A percentile compares a stretch with the other conserved stretches of the same genome.
phyloP scores from a whole-genome alignment of 2,797 vertebrate genomes.

The Tolypeutes matacus region DNA sequence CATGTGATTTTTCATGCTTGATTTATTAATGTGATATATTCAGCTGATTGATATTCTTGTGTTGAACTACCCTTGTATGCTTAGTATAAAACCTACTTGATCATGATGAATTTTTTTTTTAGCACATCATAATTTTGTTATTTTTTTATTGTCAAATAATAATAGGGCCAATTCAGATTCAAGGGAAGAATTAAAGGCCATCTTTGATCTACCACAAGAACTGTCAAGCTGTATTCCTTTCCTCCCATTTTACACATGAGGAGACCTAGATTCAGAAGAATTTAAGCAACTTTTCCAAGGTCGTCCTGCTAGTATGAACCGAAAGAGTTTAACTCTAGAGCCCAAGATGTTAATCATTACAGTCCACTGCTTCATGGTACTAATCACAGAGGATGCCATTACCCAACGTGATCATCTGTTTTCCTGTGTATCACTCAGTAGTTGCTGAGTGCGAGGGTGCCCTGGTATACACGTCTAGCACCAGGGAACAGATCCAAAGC shows the following conservation, averaged over 20 bases:
- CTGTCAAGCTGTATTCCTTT: not conserved
- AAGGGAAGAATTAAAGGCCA: slow-evolving; percentile 32
- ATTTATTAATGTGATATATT: no score
- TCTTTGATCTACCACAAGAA: slow-evolving; percentile 43
- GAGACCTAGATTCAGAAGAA: slow-evolving; percentile 40
- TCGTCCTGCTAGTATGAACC: not conserved
- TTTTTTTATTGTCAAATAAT: no score
- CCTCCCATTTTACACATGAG: slow-evolving; percentile 29
- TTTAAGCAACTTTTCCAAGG: slow-evolving; percentile 13
- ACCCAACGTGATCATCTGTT: not conserved
- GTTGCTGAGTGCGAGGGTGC: not conserved
- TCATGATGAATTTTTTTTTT: no score
- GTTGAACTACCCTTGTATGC: no score
- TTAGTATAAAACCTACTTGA: no score
- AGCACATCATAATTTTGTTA: not conserved
- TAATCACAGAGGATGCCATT: not conserved
- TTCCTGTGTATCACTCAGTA: not conserved
- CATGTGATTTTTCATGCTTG: no score
- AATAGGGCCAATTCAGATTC: not conserved
- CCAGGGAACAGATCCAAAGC: not conserved
- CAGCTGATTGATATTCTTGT: no score
- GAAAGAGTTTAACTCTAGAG: not conserved
- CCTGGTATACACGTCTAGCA: not conserved
- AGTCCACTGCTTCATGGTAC: not conserved
- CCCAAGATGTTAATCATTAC: not conserved